Conservation (phyloP, 2,888 invertebrate species). For the Epirrhoe alternata region DNA sequence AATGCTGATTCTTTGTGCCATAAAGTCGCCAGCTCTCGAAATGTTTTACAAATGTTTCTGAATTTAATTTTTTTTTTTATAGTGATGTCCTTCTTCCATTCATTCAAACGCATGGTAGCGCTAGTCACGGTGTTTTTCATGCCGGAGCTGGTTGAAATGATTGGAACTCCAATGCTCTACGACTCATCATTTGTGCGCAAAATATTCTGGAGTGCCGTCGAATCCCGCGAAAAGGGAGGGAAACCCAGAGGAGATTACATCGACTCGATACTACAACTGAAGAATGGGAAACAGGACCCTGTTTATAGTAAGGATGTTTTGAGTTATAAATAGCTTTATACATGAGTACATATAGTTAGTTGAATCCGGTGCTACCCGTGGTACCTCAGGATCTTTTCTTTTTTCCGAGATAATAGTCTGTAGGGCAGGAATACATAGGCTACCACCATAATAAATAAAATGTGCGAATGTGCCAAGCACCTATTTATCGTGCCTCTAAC, state of each 20-base stretch:
- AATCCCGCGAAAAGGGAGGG: conserved; percentile 42
- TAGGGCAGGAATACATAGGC: too few species aligned
- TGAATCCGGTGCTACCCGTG: too few species aligned
- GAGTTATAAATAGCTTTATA: too few species aligned
- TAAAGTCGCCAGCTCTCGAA: too few species aligned
- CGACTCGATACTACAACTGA: conserved; percentile 45
- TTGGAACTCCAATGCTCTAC: conserved; percentile 44
- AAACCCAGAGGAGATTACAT: conserved; percentile 47
- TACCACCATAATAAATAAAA: too few species aligned
- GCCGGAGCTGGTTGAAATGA: conserved; percentile 43
- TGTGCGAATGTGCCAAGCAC: too few species aligned
- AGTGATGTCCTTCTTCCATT: conserved; percentile 47
- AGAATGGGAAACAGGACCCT: conserved; percentile 45
- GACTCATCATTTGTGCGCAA: conserved; percentile 42
- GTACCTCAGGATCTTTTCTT: too few species aligned
- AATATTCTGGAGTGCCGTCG: conserved; percentile 45
- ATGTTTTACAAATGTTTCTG: too few species aligned
- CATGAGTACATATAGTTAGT: too few species aligned
- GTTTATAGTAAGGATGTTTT: conserved; percentile 44
- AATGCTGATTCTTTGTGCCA: too few species aligned
- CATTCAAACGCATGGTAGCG: conserved; percentile 48
- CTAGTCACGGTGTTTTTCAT: conserved; percentile 49
- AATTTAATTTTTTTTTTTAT: conserved; percentile 7
- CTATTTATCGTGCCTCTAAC: too few species aligned
- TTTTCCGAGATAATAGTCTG: too few species aligned